Evolutionary conservation across 2,113 vertebrate genomes (phyloP), one percentile per base, ranked within the genome.

Genomic region (Pristiophorus japonicus): DNA sequence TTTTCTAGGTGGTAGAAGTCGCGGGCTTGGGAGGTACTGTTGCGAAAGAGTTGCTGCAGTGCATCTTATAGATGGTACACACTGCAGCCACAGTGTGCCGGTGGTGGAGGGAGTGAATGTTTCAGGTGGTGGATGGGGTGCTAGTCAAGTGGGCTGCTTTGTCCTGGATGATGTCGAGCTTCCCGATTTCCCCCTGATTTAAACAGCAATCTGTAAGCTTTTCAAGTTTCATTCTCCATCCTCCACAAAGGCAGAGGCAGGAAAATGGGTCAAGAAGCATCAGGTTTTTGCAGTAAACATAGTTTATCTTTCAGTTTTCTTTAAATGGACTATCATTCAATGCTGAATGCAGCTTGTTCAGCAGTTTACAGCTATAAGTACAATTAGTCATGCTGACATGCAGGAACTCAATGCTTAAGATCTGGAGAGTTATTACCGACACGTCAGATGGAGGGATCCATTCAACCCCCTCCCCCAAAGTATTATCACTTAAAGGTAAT

Each of bases 231-330:
- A 14, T 55, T 67, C 16, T 45, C 62, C 8, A 12, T 66, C 62
- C 20, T 27, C 38, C 51, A 1, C 87, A 45, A 42, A 55, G 51
- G 45, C 47, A 88, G n/a, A 67, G n/a, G n/a, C 63, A 94, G 59
- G 20, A 45, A 94, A 94, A 42, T 94, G 38, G 62, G 62, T 94
- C 20, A 94, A 94, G 30, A 94, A 94, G 24, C 38, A 45, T 18
- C 62, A 94, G 63, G 87, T 59, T 55, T 59, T 62, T 90, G 87
- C n/a, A 87, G 87, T 90, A 90, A 88, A 81, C 38, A 34, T 59
- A 14, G 87, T 59, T 59, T 59, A 90, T 90, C 45, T 88, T 55
- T 59, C 45, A 88, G 85, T 88, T 88, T 88, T 55, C 22, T 12
- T 62, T 90, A 51, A 90, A 34, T 18, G 12, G 2, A 65, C 62